These are phyloP conservation scores for Nanger granti DNA, from an alignment of 2,113 vertebrate species.

Conservation along the genomic window DNA sequence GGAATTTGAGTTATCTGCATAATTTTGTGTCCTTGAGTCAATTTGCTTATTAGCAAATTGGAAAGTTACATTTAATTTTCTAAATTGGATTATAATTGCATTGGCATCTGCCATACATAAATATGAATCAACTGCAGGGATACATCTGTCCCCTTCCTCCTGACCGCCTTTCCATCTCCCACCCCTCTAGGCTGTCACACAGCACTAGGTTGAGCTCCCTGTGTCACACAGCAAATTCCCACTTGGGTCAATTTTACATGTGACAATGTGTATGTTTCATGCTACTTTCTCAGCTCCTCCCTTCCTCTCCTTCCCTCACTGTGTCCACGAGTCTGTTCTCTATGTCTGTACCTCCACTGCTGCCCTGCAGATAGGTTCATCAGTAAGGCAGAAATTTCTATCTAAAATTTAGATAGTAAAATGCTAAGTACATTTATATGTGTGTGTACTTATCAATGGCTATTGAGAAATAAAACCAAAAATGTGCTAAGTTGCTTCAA, in stretches of 20 bases:
- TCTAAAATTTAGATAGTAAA: neutral
- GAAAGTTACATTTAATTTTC: neutral
- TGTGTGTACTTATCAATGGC: neutral
- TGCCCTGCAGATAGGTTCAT: neutral
- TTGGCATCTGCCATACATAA: neutral
- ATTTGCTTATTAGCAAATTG: neutral
- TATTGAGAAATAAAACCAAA: neutral
- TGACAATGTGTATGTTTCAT: neutral
- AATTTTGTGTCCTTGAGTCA: neutral
- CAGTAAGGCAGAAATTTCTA: neutral
- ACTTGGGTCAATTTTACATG: neutral
- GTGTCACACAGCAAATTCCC: neutral
- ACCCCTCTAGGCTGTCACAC: neutral
- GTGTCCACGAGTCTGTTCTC: neutral
- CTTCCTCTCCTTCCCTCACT: neutral
- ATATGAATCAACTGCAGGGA: neutral
- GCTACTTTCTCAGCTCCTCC: neutral
- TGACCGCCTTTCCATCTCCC: fast-evolving
- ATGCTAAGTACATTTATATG: neutral
- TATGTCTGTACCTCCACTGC: neutral
- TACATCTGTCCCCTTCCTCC: neutral
- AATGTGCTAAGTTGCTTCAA: neutral
- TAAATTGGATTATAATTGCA: neutral
- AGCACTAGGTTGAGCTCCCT: neutral
- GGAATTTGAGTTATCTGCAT: neutral